Evolutionary conservation across 2,797 vertebrate genomes (phyloP).

Genomic region (Euphonia xanthogaster): DNA sequence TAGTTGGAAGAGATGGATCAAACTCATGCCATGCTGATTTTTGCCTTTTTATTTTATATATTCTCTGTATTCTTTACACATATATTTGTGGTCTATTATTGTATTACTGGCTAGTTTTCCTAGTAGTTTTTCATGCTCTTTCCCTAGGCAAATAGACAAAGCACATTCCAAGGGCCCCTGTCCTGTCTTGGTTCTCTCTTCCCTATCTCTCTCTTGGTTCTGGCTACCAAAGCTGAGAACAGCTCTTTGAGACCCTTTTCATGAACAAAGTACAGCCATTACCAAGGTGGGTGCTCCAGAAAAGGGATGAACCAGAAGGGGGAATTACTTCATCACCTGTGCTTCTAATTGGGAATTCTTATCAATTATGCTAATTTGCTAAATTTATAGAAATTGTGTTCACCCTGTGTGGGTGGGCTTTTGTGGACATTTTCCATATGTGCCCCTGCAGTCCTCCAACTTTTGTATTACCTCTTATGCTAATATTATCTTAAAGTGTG

Average conservation of each 20-base stretch:
- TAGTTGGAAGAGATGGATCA: neutral
- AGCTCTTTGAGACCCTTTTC: fast-evolving
- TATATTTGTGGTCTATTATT: neutral
- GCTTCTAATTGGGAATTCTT: neutral
- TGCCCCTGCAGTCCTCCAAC: neutral
- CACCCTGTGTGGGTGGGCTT: neutral
- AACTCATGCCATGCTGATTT: neutral
- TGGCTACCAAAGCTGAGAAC: neutral
- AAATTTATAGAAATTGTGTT: neutral
- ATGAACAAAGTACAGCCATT: neutral
- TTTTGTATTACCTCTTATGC: neutral
- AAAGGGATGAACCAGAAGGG: neutral
- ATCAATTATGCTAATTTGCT: neutral
- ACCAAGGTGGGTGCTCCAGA: neutral
- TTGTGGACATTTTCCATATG: neutral
- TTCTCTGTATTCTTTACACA: neutral
- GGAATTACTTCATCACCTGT: neutral
- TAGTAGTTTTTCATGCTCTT: neutral
- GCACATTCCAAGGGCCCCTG: neutral
- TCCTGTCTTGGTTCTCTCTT: neutral
- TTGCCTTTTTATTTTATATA: neutral
- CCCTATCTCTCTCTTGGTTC: no score
- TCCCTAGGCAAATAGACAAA: neutral
- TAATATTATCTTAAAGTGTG: neutral
- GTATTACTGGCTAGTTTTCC: neutral